Base-by-base conservation (phyloP, 92 coral and sea anemone genomes). In the Palythoa grandiflora region DNA sequence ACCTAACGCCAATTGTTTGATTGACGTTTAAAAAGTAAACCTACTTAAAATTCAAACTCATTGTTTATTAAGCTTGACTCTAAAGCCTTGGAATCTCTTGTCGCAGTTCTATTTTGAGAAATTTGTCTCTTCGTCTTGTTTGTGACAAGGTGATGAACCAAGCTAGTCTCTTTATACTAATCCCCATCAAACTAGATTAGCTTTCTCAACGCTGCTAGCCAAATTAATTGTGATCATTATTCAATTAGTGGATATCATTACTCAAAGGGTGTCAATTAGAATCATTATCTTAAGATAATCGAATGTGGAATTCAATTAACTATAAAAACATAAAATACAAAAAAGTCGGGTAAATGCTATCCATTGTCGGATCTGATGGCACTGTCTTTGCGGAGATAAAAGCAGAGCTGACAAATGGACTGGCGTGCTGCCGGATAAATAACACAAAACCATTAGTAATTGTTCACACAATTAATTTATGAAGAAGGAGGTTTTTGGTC, bases 281-380 rank as follows among this genome's bases (percentile, higher is more conserved):
- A 90, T 96, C 95, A 96, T 96, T 95, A 95, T 93, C 95, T 91
- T 79, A 57, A 95, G 96, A 96, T 96, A 90, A 95, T 96, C 98
- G 96, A 91, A 90, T 86, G 90, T 91, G 98, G 99, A 95, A 96
- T 96, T 96, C 99, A 95, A 96, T 96, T 96, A 95, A 84, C 94
- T 90, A 92, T 91, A 89, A 94, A 92, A 89, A 91, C 92, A 91
- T 84, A 91, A 91, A 91, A 88, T 91, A 91, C 87, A 88, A 83
- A 88, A 85, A 91, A 84, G 89, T 91, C 89, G 61, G 89, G 94
- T 88, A 84, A 91, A 89, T 88, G 87, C 66, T 88, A 88, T 91
- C 92, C 94, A 78, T 89, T 91, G 94, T 91, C 94, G 94, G 94
- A 88, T 51, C 77, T 90, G 83, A 68, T 88, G 84, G 85, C 83